phyloP scores from a whole-genome alignment of 2,113 vertebrate species.

The Alaudala cheleensis region DNA sequence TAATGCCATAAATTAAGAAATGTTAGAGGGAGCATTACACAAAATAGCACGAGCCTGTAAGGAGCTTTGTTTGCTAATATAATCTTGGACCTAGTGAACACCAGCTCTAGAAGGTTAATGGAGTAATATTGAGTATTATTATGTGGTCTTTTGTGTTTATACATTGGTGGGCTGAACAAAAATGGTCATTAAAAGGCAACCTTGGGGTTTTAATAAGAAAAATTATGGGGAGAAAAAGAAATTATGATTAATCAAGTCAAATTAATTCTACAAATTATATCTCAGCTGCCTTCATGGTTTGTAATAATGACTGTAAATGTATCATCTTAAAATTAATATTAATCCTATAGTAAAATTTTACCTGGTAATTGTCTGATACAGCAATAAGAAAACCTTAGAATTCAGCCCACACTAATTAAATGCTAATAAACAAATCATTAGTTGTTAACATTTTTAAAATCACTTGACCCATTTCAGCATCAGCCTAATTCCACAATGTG shows the following conservation, averaged over 20 bases:
- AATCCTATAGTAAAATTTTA: background rate
- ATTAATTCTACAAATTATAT: background rate
- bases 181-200: background rate
- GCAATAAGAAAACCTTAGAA: background rate
- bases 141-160: background rate
- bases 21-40: background rate
- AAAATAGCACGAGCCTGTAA: background rate
- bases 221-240: background rate
- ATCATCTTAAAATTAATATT: background rate
- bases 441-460: background rate
- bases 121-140: background rate
- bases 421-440: background rate
- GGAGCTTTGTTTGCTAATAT: background rate
- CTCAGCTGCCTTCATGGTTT: background rate
- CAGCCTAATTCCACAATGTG: background rate
- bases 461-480: background rate
- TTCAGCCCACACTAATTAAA: background rate
- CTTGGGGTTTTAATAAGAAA: background rate
- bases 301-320: background rate
- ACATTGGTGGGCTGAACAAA: background rate
- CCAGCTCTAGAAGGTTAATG: constrained; percentile 3
- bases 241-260: background rate
- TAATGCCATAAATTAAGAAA: constrained; percentile 19
- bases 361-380: background rate
- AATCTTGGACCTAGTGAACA: background rate